A percentile compares a stretch with the other conserved stretches of the same genome.
phyloP scores from a whole-genome alignment of 2,113 vertebrate genomes.

The Thinocorus orbignyianus region DNA sequence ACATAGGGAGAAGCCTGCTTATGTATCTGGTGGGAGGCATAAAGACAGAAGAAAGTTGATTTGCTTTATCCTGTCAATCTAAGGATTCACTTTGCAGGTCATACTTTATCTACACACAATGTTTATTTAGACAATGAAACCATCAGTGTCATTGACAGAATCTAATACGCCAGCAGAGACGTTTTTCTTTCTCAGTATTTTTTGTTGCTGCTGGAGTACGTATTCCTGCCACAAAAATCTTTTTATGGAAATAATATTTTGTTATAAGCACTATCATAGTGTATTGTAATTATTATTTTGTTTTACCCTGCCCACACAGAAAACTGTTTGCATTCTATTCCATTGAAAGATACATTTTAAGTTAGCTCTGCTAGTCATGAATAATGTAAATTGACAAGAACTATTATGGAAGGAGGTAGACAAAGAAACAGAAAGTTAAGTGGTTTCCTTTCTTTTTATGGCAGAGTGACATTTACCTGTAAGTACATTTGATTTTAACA shows the following conservation, averaged over 20 bases:
- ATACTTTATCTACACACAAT: slow-evolving; percentile 22
- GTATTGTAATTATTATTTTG: slow-evolving; percentile 66
- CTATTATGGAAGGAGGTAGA: slow-evolving; percentile 50
- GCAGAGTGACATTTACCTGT: slow-evolving; percentile 66
- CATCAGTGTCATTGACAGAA: slow-evolving; percentile 41
- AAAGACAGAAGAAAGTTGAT: slow-evolving; percentile 52
- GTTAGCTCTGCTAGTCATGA: slow-evolving; percentile 49
- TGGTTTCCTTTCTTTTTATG: slow-evolving; percentile 59
- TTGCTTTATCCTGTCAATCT: slow-evolving; percentile 55
- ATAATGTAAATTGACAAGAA: slow-evolving; percentile 71
- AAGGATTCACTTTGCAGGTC: slow-evolving; percentile 44
- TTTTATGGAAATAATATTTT: slow-evolving; percentile 57
- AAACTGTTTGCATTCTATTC: slow-evolving; percentile 48
- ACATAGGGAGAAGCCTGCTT: slow-evolving; percentile 47
- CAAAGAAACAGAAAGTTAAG: slow-evolving; percentile 65
- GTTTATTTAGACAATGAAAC: slow-evolving; percentile 56
- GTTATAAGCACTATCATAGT: slow-evolving; percentile 4
- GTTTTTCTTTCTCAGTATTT: slow-evolving; percentile 14
- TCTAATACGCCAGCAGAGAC: neutral
- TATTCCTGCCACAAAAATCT: slow-evolving; percentile 26
- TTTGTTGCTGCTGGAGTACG: neutral
- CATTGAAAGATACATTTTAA: slow-evolving; percentile 45
- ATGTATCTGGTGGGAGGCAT: slow-evolving; percentile 38
- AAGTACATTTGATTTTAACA: slow-evolving; percentile 64
- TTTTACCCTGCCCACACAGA: slow-evolving; percentile 55